phyloP scores from a whole-genome alignment of 2,888 invertebrate species.

The Anorthoa munda region DNA sequence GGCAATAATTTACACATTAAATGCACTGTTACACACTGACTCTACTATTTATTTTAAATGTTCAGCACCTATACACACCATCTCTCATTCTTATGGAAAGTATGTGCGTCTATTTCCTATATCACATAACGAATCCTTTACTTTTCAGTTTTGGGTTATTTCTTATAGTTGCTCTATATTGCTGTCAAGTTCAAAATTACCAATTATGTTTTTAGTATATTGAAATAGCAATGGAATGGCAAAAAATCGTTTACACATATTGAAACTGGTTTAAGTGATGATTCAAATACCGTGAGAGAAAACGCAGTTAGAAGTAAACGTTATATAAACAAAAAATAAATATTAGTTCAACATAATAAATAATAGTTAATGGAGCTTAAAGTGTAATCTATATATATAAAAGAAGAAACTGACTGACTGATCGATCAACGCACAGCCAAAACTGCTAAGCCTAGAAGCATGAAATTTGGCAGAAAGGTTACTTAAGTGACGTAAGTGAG shows the following conservation, averaged over 20 bases:
- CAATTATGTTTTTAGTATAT: neutral
- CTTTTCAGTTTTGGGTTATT: neutral
- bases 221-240: neutral
- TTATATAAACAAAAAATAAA: constrained; percentile 40
- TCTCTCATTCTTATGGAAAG: neutral
- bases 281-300: constrained; percentile 40
- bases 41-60: constrained; percentile 62
- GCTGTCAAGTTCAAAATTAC: neutral
- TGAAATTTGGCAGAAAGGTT: no score
- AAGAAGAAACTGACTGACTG: no score
- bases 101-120: neutral
- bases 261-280: constrained; percentile 30
- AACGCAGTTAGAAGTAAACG: constrained; percentile 43
- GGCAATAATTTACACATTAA: constrained; percentile 77
- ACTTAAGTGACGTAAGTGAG: no score
- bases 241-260: neutral
- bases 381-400: no score
- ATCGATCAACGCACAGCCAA: no score
- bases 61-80: constrained; percentile 10
- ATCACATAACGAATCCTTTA: neutral
- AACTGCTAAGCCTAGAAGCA: no score
- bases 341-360: constrained; percentile 29
- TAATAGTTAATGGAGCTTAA: constrained; percentile 30
- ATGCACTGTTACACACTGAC: constrained; percentile 77
- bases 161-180: neutral